Conservation (phyloP, 64 coral and sea anemone species). For the Acropora yongei region DNA sequence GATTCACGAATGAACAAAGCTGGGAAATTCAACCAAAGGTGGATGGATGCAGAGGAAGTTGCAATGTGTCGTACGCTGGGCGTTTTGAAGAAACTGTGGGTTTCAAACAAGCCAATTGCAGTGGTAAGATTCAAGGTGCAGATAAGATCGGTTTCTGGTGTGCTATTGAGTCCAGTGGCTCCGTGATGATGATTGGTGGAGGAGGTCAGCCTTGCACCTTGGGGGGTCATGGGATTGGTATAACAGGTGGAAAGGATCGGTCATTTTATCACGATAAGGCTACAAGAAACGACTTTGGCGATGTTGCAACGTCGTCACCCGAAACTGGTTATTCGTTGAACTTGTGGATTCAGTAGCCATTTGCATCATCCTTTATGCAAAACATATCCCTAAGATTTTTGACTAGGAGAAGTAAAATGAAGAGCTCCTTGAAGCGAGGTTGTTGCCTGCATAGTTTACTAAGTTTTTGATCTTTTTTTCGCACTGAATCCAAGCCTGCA, state of each 20-base stretch:
- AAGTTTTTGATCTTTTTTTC: no score
- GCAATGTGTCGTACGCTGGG: slow-evolving; percentile 19
- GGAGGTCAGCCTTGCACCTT: neutral
- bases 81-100: neutral
- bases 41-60: neutral
- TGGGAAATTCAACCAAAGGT: neutral
- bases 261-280: neutral
- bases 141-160: slow-evolving; percentile 31
- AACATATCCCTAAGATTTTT: no score
- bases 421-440: no score
- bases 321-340: slow-evolving; percentile 4
- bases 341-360: slow-evolving; percentile 26
- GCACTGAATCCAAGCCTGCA: no score
- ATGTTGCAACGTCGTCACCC: neutral
- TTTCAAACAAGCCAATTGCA: slow-evolving; percentile 11
- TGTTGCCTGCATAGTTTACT: no score
- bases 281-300: no score
- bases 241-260: neutral
- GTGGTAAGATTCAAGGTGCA: neutral
- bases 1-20: no score
- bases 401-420: no score
- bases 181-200: slow-evolving; percentile 43
- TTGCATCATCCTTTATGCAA: no score
- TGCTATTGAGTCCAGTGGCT: no score
- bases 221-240: slow-evolving; percentile 11